These are phyloP conservation scores for Platalea minor DNA, from an alignment of 2,797 vertebrate genomes.

Conservation along the genomic window DNA sequence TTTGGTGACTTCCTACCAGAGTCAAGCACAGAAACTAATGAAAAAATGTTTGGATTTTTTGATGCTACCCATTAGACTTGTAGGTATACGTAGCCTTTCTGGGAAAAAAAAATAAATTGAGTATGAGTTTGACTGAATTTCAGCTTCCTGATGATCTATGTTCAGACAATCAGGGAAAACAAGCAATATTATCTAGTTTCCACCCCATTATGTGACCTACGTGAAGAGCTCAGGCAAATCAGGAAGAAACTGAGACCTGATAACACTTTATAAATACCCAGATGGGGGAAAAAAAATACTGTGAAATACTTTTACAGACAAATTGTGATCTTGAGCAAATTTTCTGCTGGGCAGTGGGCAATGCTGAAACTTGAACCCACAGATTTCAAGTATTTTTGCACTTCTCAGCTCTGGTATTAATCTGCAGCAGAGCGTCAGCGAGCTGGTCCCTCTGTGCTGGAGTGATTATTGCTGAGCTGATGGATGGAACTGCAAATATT, in stretches of 20 bases:
- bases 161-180: background rate
- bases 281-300: background rate
- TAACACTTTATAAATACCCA: background rate
- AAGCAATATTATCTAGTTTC: background rate
- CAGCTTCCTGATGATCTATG: background rate
- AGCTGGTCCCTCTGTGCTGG: background rate
- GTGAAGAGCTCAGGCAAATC: background rate
- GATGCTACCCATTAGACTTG: background rate
- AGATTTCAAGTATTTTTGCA: background rate
- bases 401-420: background rate
- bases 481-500: constrained; percentile 1
- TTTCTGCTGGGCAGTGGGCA: background rate
- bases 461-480: background rate
- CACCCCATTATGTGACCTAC: background rate
- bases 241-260: background rate
- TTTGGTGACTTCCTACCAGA: background rate
- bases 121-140: background rate
- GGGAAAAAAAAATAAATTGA: background rate
- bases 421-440: background rate
- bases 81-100: background rate
- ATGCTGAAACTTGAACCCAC: background rate
- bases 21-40: background rate
- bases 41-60: background rate
- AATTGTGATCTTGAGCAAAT: background rate
- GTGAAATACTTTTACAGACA: background rate